Evolutionary conservation across 2,797 vertebrate genomes (phyloP), one percentile per base, ranked within the genome.

Genomic region (Halcyon leucocephala): DNA sequence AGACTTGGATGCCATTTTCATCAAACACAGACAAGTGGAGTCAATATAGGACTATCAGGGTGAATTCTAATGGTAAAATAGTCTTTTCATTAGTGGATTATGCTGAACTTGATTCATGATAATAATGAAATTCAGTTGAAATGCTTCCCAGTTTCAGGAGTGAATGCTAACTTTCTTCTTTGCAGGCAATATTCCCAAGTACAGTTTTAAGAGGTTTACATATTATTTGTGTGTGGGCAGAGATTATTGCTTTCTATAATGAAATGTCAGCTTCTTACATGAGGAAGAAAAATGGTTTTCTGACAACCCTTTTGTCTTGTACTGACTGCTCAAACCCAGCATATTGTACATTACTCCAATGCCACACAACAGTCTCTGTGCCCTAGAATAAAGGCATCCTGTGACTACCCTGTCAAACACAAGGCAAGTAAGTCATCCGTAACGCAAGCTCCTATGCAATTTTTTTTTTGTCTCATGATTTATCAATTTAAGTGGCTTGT

Each of bases 11-110:
- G 35, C 4, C 29, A 20, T 70, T 92, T 88, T 24, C 84, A n/a
- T 82, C 60, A 82, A 90, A 65, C 26, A 61, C 19, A 90, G 70
- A n/a, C 79, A 97, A 92, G 48, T 79, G 60, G 35, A 89, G 41
- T 72, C 70, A 88, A 76, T 88, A 94, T 7, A 54, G 16, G 28
- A 39, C 39, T 90, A 65, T 66, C 51, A 66, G 66, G 10, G 42
- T 66, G 60, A 92, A 71, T 82, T 83, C 58, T 60, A 69, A 12
- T 60, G 19, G 54, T 14, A 55, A 93, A 94, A 90, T 14, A 86
- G 42, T 48, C 33, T 41, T 51, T 90, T 90, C 29, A 39, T 69
- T 86, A 82, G 26, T 54, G 86, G 35, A 42, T 84, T 90, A 24
- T 66, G 51, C 54, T 82, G 39, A 86, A n/a, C 28, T 73, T 89